Evolutionary conservation across 2,888 invertebrate genomes (phyloP).

Genomic region (Leptinotarsa haldemani): DNA sequence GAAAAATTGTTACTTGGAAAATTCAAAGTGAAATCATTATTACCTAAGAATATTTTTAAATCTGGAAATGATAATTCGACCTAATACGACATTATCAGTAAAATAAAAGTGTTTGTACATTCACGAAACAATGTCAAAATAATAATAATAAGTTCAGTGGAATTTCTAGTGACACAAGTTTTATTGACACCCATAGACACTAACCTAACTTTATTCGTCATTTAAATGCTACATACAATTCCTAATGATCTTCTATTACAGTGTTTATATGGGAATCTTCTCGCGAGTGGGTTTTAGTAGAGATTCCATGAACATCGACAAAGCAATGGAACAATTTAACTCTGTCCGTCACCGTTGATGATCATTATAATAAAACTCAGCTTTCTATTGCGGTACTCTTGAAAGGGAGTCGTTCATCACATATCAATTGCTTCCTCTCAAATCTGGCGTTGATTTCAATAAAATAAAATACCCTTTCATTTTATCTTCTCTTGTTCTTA

Average conservation of each 20-base stretch:
- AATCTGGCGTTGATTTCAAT: too few relatives aligned
- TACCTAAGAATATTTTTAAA: too few relatives aligned
- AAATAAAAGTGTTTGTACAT: background rate
- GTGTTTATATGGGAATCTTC: background rate
- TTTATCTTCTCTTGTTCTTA: too few relatives aligned
- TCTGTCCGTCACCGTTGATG: background rate
- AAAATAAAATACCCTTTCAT: too few relatives aligned
- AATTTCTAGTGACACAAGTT: background rate
- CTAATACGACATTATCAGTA: too few relatives aligned
- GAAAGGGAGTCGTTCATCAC: too few relatives aligned
- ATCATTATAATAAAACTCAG: too few relatives aligned
- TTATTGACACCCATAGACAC: background rate
- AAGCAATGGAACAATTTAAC: background rate
- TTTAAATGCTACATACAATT: background rate
- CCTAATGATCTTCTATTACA: background rate
- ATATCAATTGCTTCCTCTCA: too few relatives aligned
- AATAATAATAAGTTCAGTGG: background rate
- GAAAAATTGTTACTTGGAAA: too few relatives aligned
- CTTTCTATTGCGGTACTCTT: too few relatives aligned
- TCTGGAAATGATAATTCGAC: too few relatives aligned
- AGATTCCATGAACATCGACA: background rate
- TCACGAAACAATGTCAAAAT: background rate
- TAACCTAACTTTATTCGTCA: slow-evolving; percentile 2
- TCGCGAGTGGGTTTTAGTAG: background rate
- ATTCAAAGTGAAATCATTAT: too few relatives aligned